A percentile compares a stretch with the other conserved stretches of the same genome.
Conservation (phyloP, 2,888 invertebrate species). For the Noctua janthe region DNA sequence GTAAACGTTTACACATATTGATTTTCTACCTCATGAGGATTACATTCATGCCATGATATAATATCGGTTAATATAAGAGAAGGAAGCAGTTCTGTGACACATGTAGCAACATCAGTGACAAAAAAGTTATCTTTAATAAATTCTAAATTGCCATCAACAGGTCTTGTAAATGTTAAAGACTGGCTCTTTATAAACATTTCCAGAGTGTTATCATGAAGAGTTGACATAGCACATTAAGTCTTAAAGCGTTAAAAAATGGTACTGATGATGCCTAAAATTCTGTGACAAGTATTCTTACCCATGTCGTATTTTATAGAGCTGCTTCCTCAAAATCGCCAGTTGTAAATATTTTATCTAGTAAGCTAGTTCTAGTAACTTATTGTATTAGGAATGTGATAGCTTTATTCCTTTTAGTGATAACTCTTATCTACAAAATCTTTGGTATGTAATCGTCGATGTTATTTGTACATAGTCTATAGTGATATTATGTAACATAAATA, state of each 20-base stretch:
- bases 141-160: not conserved
- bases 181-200: not conserved
- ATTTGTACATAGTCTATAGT: conserved; percentile 76
- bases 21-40: conserved; percentile 88
- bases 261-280: not conserved
- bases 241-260: not conserved
- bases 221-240: not conserved
- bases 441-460: conserved; percentile 61
- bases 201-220: not conserved
- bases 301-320: conserved; percentile 26
- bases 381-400: conserved; percentile 87
- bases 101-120: not conserved
- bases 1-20: conserved; percentile 77
- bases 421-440: conserved; percentile 56
- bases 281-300: not conserved
- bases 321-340: conserved; percentile 49
- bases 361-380: conserved; percentile 83
- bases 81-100: conserved; percentile 31
- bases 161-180: not conserved
- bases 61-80: conserved; percentile 51
- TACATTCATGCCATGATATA: conserved; percentile 71
- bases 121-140: not conserved
- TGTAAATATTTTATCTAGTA: conserved; percentile 75
- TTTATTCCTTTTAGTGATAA: conserved; percentile 78
- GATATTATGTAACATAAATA: conserved; percentile 66